A percentile compares a stretch with the other conserved stretches of the same genome.
Conservation (phyloP, 2,113 vertebrate species). For the Leptobrachium ailaonicum region DNA sequence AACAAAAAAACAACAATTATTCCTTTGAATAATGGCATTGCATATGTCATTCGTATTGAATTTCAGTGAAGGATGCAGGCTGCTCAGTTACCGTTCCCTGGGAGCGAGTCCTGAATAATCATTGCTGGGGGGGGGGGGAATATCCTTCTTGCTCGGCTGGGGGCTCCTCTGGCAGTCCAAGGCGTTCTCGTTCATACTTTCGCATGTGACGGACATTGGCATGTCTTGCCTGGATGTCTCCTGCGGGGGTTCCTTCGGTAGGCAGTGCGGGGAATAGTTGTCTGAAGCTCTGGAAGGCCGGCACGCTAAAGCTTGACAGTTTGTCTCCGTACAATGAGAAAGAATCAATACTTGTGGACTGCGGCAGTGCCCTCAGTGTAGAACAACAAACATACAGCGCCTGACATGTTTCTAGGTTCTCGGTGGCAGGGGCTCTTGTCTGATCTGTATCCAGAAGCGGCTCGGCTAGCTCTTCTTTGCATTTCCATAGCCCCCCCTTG, state of each 20-base stretch:
- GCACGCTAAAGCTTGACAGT: constrained; percentile 92
- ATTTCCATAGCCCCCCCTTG: constrained; percentile 50
- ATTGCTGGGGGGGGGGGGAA: neutral
- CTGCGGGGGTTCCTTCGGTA: constrained; percentile 80
- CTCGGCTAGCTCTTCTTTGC: constrained; percentile 72
- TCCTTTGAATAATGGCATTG: neutral
- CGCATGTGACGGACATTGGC: constrained; percentile 71
- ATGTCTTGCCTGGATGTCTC: constrained; percentile 72
- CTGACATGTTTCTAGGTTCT: constrained; percentile 89
- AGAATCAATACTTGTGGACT: constrained; percentile 99
- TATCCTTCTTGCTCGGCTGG: constrained; percentile 45
- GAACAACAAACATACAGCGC: constrained; percentile 92
- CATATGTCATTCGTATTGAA: neutral
- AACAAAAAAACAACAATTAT: neutral
- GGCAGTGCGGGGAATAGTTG: constrained; percentile 89
- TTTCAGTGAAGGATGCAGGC: constrained; percentile 11
- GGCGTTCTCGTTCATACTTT: constrained; percentile 59
- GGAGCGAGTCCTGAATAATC: constrained; percentile 25
- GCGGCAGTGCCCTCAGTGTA: constrained; percentile 96
- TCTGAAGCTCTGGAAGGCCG: constrained; percentile 91
- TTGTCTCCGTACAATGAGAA: constrained; percentile 93
- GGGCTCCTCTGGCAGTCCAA: constrained; percentile 64
- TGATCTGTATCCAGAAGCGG: constrained; percentile 82
- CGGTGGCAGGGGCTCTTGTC: constrained; percentile 83
- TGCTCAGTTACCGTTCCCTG: constrained; percentile 10